Evolutionary conservation across 2,888 invertebrate genomes (phyloP), one percentile per base, ranked within the genome.

Genomic region (Brachycybe producta): DNA sequence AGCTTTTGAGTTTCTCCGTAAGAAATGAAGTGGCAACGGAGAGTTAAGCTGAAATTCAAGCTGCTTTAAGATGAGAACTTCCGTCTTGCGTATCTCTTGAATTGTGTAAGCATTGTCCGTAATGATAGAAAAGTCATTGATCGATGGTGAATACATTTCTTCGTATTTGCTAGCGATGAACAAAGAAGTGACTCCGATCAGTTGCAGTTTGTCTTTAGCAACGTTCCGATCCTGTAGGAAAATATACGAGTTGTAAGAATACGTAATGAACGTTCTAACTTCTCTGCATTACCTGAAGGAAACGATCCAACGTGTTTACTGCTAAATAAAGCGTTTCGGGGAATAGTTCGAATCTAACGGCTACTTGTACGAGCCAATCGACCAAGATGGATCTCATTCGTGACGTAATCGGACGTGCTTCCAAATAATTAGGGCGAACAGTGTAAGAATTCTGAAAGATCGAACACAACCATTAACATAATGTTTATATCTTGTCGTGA

Each of bases 321-420:
- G 88, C 80, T 61, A 94, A 70, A 65, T 90, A 88, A 54, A 92
- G 78, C 7, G 94, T 94, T 68, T 97, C 97, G 49, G 83, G 77
- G 17, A 82, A 70, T 48, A 92, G 72, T 55, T 80, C 80, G 67
- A 92, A 95, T 62, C 87, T 83, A 44, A 75, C 70, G 59, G 91
- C 90, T 7, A 95, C 90, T 62, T 91, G 90, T 15, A 88, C 82
- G 47, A 97, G 72, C 95, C 95, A 97, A 66, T 95, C 90, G 53
- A 95, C 74, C 15, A 97, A 74, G 42, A 91, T 82, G 13, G 81
- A 73, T 55, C 95, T 76, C 92, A 95, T 95, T 61, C 79, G 80
- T 1, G 82, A 75, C 11, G 82, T 84, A 11, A 92, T 73, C 5
- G 50, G 68, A 53, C 83, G 82, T 30, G 76, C 77, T 39, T 71